Evolutionary conservation across 2,888 invertebrate genomes (phyloP).

Genomic region (Leucoma salicis): DNA sequence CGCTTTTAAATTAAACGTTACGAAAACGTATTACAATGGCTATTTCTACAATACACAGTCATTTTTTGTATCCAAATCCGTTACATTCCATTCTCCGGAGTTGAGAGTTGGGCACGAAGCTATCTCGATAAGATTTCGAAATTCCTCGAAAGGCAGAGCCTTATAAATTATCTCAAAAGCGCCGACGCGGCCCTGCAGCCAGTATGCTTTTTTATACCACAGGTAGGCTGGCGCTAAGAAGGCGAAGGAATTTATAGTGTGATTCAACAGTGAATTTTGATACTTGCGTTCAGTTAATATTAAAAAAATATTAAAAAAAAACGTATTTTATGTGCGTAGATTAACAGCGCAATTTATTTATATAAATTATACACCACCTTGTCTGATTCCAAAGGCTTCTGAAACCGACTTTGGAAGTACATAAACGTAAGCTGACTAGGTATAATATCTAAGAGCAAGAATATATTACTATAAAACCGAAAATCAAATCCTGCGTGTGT

Average conservation of each 20-base stretch:
- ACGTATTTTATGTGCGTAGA: too few species aligned
- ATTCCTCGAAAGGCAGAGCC: slow-evolving; percentile 80
- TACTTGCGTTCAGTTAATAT: slow-evolving; percentile 28
- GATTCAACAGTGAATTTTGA: slow-evolving; percentile 44
- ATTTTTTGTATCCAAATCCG: slow-evolving; percentile 74
- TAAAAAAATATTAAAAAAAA: too few species aligned
- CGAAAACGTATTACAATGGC: slow-evolving; percentile 52
- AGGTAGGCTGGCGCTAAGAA: slow-evolving; percentile 79
- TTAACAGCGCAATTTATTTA: too few species aligned
- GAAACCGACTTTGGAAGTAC: too few species aligned
- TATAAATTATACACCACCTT: too few species aligned
- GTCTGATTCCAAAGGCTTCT: too few species aligned
- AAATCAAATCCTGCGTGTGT: too few species aligned
- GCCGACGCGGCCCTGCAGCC: slow-evolving; percentile 77
- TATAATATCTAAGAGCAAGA: too few species aligned
- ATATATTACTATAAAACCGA: too few species aligned
- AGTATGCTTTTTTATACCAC: slow-evolving; percentile 78
- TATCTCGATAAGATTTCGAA: slow-evolving; percentile 77
- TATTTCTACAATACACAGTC: slow-evolving; percentile 59
- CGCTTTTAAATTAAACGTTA: slow-evolving; percentile 49
- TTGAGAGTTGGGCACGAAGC: slow-evolving; percentile 60
- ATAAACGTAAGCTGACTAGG: too few species aligned
- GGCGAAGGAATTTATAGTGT: slow-evolving; percentile 71
- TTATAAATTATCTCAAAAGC: slow-evolving; percentile 82
- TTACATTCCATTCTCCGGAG: slow-evolving; percentile 76